phyloP scores from a whole-genome alignment of 2,888 invertebrate genomes.

The Monopis laevigella region DNA sequence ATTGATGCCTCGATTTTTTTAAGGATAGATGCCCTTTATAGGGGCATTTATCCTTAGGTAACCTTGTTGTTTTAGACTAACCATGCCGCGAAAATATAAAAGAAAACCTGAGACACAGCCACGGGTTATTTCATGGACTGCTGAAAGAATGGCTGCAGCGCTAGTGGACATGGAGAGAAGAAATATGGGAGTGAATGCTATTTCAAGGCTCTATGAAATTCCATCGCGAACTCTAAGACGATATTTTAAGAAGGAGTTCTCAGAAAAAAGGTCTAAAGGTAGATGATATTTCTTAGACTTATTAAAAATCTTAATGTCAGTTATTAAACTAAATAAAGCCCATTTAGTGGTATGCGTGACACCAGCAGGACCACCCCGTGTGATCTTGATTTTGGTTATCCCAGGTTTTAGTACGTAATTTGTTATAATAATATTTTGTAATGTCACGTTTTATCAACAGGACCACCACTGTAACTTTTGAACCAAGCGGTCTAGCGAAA shows the following conservation, averaged over 20 bases:
- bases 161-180: conserved; percentile 23
- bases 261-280: conserved; percentile 18
- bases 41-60: conserved; percentile 18
- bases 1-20: conserved; percentile 17
- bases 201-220: conserved; percentile 24
- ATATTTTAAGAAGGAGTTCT: conserved; percentile 21
- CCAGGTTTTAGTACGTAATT: too few relatives aligned
- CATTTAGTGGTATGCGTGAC: too few relatives aligned
- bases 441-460: too few relatives aligned
- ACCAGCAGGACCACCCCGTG: too few relatives aligned
- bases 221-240: conserved; percentile 22
- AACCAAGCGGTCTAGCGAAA: too few relatives aligned
- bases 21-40: conserved; percentile 18
- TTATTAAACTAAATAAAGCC: too few relatives aligned
- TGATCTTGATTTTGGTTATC: too few relatives aligned
- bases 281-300: conserved; percentile 7
- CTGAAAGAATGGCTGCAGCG: conserved; percentile 20
- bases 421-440: too few relatives aligned
- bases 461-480: too few relatives aligned
- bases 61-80: too few relatives aligned
- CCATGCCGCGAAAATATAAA: conserved; percentile 21
- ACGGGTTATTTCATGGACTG: conserved; percentile 22
- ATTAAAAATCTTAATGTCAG: not conserved
- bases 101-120: conserved; percentile 20
- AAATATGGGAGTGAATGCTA: conserved; percentile 21